Evolutionary conservation across 2,113 vertebrate genomes (phyloP), one percentile per base, ranked within the genome.

Genomic region (Xiphophorus couchianus): DNA sequence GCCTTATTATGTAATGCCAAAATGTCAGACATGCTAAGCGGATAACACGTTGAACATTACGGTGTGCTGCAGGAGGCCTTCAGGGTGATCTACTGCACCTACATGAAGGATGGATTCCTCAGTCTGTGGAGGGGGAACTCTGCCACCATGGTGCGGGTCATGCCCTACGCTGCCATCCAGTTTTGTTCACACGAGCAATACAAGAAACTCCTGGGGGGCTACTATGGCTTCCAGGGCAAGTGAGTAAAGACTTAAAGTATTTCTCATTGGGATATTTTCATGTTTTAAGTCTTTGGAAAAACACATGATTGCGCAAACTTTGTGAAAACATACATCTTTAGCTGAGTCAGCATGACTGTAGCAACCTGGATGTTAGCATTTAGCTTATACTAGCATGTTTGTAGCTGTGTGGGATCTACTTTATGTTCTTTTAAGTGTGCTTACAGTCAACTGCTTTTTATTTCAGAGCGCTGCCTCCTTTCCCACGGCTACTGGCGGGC

Each of bases 101-200:
- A 99, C 93, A 93, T 95, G 82, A 94, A 94, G 7, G 96, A 97
- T 29, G 98, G 98, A 63, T 93, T 99, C 88, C 91, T 97, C 88
- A 97, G 97, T 79, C 93, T 99, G 71, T 99, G 98, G 98, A 94
- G 98, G 3, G 97, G 98, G 0, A 99, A 99, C 89, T 98, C 98
- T 0, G 98, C 98, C 91, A 99, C 97, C 89, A 98, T 99, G 97
- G 96, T 98, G 17, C 92, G 97, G 0, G 98, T 99, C 42, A 94
- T 99, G 74, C 98, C 97, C 2, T 99, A 99, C 0, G 98, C 98
- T 0, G 97, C 97, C 93, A 97, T 99, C 83, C 98, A 99, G 96
- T 99, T 99, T 94, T 97, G 94, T 30, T 95, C 97, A 0, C 97
- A 99, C 0, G 97, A 99, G 64, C 95, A 98, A 86, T 99, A 99